These are phyloP conservation scores for Terrapene triunguis DNA, from an alignment of 2,113 vertebrate genomes.

Conservation along the genomic window DNA sequence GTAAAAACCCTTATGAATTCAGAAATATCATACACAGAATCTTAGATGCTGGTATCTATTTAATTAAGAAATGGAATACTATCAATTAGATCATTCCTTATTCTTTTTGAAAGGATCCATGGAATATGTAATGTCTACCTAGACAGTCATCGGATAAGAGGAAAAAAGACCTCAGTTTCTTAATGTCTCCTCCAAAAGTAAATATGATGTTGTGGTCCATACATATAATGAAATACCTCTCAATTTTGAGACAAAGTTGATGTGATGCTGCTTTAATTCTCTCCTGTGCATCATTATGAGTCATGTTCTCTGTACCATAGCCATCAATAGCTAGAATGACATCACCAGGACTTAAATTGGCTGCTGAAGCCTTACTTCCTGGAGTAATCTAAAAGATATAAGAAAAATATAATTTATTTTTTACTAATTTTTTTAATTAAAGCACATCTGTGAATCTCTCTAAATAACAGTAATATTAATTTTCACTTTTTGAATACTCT, in stretches of 20 bases:
- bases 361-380: constrained; percentile 92
- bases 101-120: not conserved
- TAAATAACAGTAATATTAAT: not conserved
- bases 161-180: not conserved
- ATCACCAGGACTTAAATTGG: constrained; percentile 92
- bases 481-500: not conserved
- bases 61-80: not conserved
- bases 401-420: not conserved
- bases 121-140: not conserved
- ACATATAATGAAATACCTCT: constrained; percentile 83
- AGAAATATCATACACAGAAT: not conserved
- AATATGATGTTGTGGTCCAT: not conserved
- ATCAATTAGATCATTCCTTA: not conserved
- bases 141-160: not conserved
- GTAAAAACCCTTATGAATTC: too few relatives aligned
- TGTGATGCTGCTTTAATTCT: constrained; percentile 91
- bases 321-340: constrained; percentile 94
- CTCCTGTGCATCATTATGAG: constrained; percentile 95
- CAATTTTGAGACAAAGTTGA: constrained; percentile 90
- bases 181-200: not conserved
- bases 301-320: constrained; percentile 87
- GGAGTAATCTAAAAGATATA: constrained; percentile 90
- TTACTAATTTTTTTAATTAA: not conserved
- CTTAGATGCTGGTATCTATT: not conserved
- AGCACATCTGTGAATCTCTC: not conserved